Evolutionary conservation across 2,797 vertebrate species (phyloP).

Genomic region (Gallinago stenura): DNA sequence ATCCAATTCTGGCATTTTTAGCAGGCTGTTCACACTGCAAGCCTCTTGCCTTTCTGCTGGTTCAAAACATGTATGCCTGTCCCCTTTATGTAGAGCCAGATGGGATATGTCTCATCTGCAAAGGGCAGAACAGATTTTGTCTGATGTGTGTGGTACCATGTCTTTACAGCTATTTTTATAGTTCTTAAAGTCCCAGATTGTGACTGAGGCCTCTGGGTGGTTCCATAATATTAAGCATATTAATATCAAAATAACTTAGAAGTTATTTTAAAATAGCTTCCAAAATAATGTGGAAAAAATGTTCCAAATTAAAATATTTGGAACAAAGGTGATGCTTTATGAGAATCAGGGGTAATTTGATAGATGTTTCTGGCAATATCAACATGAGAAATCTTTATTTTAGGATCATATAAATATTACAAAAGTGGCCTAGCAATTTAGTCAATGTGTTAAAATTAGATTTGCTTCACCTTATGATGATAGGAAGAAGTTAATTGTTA

Average conservation of each 20-base stretch:
- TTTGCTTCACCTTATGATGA: background rate
- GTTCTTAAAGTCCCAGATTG: conserved; percentile 4
- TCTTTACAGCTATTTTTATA: conserved; percentile 56
- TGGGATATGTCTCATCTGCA: conserved; percentile 59
- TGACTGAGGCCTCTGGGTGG: background rate
- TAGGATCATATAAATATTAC: background rate
- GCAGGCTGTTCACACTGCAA: conserved; percentile 44
- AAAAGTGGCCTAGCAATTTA: conserved; percentile 1
- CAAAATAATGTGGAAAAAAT: too few relatives aligned
- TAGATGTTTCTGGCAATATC: background rate
- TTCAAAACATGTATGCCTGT: conserved; percentile 8
- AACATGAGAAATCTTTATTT: conserved; percentile 19
- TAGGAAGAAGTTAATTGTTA: background rate
- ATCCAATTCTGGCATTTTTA: conserved; percentile 26
- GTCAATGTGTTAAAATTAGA: background rate
- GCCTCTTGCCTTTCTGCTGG: conserved; percentile 35
- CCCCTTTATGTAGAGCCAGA: conserved; percentile 44
- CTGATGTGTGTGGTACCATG: conserved; percentile 33
- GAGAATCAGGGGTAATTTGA: background rate
- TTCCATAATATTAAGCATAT: conserved; percentile 22
- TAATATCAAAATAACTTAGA: background rate
- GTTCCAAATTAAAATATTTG: background rate
- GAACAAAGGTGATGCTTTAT: background rate
- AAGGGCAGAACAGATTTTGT: conserved; percentile 62
- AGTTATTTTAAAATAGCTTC: too few relatives aligned